Evolutionary conservation across 2,797 vertebrate genomes (phyloP).

Genomic region (Australoheros facetus): DNA sequence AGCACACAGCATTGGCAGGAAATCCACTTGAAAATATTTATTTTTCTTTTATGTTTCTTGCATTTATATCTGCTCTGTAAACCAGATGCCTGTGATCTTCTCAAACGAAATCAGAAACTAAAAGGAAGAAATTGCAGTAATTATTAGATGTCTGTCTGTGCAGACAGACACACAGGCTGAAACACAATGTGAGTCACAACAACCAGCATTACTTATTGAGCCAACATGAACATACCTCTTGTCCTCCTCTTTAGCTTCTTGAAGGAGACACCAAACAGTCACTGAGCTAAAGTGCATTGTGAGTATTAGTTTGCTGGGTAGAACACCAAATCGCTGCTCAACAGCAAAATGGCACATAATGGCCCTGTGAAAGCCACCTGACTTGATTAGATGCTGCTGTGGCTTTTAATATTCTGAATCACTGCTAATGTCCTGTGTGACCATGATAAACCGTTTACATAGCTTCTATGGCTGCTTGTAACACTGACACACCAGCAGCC

Average conservation of each 20-base stretch:
- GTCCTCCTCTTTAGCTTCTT: not conserved
- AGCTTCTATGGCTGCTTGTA: not conserved
- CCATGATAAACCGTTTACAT: not conserved
- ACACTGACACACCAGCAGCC: not conserved
- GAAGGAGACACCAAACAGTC: not conserved
- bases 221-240: not conserved
- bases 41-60: not conserved
- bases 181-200: too few relatives aligned
- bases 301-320: not conserved
- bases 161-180: too few relatives aligned
- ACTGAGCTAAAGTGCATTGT: not conserved
- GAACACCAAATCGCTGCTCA: not conserved
- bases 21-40: not conserved
- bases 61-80: too few relatives aligned
- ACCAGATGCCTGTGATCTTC: too few relatives aligned
- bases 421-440: too few relatives aligned
- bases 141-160: too few relatives aligned
- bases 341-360: not conserved
- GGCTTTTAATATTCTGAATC: too few relatives aligned
- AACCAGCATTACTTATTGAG: not conserved
- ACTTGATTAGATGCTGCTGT: not conserved
- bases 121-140: too few relatives aligned
- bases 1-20: fast-evolving
- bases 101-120: too few relatives aligned
- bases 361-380: not conserved